phyloP scores from a whole-genome alignment of 2,888 invertebrate species.

The Pseudolycoriella hygida region DNA sequence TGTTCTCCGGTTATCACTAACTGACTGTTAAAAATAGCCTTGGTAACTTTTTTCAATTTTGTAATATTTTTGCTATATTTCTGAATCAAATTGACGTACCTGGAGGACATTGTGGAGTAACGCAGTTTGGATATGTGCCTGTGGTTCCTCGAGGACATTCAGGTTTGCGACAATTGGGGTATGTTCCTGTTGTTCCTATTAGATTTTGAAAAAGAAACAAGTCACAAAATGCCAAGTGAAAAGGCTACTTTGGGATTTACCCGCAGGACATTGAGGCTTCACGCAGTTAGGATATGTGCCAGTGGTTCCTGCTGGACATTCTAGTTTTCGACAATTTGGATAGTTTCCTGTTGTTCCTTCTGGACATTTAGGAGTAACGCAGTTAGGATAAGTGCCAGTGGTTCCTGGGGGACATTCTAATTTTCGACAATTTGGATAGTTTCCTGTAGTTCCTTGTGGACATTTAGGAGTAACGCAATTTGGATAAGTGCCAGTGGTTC shows the following conservation, averaged over 20 bases:
- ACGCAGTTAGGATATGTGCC: slow-evolving; percentile 2
- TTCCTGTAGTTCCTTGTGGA: slow-evolving; percentile 1
- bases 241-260: no score
- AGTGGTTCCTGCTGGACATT: slow-evolving; percentile 4
- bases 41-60: no score
- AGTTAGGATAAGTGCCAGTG: slow-evolving; percentile 3
- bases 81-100: no score
- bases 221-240: no score
- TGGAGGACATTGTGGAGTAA: slow-evolving; percentile 1
- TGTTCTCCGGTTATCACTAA: no score
- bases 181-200: neutral
- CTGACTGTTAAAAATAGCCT: no score
- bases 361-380: slow-evolving; percentile 2
- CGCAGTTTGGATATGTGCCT: slow-evolving; percentile 2
- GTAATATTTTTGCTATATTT: no score
- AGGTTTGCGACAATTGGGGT: neutral
- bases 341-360: slow-evolving; percentile 2
- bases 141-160: slow-evolving; percentile 1
- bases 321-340: slow-evolving; percentile 5
- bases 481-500: slow-evolving; percentile 1
- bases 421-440: slow-evolving; percentile 2
- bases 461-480: slow-evolving; percentile 1
- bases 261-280: slow-evolving; percentile 3
- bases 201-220: no score
- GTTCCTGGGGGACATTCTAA: slow-evolving; percentile 2